Evolutionary conservation across 2,888 invertebrate genomes (phyloP), one percentile per base, ranked within the genome.

Genomic region (Amiota mariae): DNA sequence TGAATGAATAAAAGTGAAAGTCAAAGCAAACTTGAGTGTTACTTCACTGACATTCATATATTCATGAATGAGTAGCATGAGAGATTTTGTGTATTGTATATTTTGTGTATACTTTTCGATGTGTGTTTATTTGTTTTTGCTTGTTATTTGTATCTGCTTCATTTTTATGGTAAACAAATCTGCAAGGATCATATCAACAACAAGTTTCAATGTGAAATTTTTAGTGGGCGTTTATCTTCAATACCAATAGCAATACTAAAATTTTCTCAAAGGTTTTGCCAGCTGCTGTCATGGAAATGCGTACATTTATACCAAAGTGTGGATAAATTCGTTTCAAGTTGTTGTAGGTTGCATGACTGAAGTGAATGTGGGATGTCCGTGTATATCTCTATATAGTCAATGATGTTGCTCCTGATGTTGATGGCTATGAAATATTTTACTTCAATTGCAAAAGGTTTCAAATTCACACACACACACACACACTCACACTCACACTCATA

Each of bases 11-110:
- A 79, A 75, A 77, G 57, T 54, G 76, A 80, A 79, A 82, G 77
- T 78, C 77, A 80, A 82, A 84, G 80, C 84, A 77, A 36, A 36
- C 36, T 24, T 36, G 36, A 36, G 36, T 24, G 24, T 24, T 24
- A 24, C 24, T 24, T 24, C 24, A 36, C 36, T 36, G 36, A 36
- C 36, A 36, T 36, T 36, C 36, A 36, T 36, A 36, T 6, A 36
- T 36, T 36, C 36, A 36, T 36, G 36, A 6, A 36, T 6, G 36
- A 6, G 36, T 36, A 36, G 36, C 13, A 18, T 49, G 48, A 63
- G 63, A 10, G 6, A 24, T 1, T 61, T 12, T n/a, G n/a, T 64
- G 46, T 46, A 20, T 66, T 47, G 66, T 13, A 11, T 64, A 3
- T 47, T 11, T 8, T 15, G 46, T 64, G 13, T 64, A 4, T 63